These are phyloP conservation scores for Cheirogaleus major DNA, from an alignment of 2,797 vertebrate genomes.

Conservation along the genomic window DNA sequence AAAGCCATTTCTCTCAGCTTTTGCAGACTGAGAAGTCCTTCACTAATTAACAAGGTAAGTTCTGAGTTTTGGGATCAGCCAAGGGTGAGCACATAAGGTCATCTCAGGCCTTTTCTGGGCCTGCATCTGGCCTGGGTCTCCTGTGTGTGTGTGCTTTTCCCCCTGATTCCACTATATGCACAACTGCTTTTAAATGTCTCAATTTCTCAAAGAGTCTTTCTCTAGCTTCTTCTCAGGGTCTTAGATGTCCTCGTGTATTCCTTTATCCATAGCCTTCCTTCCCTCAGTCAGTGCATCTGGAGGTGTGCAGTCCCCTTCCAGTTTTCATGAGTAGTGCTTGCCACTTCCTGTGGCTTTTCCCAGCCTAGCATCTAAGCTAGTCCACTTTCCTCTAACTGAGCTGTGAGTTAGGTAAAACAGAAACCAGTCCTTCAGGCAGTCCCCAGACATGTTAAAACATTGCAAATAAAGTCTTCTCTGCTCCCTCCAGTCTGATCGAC, in stretches of 20 bases:
- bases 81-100: background rate
- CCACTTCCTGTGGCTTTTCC: background rate
- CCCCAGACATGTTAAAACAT: background rate
- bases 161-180: fast-evolving
- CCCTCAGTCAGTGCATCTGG: background rate
- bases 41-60: background rate
- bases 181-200: background rate
- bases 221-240: background rate
- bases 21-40: background rate
- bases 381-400: background rate
- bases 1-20: background rate
- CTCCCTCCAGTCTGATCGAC: background rate
- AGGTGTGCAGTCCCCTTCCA: background rate
- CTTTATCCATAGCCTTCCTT: background rate
- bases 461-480: background rate
- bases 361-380: background rate
- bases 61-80: background rate
- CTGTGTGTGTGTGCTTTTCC: background rate
- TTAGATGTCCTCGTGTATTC: background rate
- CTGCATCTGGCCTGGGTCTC: background rate
- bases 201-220: background rate
- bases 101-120: background rate
- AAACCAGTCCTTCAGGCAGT: background rate
- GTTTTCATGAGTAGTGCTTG: background rate
- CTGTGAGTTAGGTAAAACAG: background rate